These are phyloP conservation scores for Lepidocyrtinus sp. DNA, from an alignment of 2,888 invertebrate species.

Conservation along the genomic window DNA sequence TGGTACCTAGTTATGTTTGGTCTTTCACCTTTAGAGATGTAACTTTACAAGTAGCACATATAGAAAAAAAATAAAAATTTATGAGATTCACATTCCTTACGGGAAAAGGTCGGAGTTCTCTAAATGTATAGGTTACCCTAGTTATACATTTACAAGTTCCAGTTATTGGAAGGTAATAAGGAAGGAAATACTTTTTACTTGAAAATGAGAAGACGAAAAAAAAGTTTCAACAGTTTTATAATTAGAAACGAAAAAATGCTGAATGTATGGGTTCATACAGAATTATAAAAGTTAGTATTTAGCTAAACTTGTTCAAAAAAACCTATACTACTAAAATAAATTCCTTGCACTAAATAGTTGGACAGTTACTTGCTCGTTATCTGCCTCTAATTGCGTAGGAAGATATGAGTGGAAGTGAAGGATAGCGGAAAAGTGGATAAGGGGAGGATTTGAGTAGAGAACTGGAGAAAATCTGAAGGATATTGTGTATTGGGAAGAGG, in stretches of 20 bases:
- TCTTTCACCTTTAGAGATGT: slow-evolving; percentile 41
- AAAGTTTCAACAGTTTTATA: background rate
- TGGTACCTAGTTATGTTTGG: slow-evolving; percentile 22
- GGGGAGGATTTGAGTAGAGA: background rate
- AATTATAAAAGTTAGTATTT: background rate
- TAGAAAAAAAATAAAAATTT: background rate
- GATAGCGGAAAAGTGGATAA: slow-evolving; percentile 38
- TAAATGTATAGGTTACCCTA: background rate
- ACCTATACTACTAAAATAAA: too few relatives aligned
- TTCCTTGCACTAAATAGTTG: too few relatives aligned
- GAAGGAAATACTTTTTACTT: background rate
- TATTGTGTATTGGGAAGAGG: background rate
- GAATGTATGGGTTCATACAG: background rate
- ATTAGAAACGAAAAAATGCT: background rate
- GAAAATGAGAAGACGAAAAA: background rate
- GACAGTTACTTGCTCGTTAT: background rate
- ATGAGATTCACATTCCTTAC: background rate
- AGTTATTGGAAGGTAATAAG: background rate
- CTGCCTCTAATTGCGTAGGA: background rate
- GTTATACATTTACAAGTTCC: background rate
- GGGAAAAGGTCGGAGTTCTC: background rate
- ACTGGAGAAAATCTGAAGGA: background rate
- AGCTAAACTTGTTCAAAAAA: too few relatives aligned
- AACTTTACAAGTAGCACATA: slow-evolving; percentile 11
- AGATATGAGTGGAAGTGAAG: slow-evolving; percentile 34